phyloP scores from a whole-genome alignment of 2,113 vertebrate species.

The Crotalus horridus region DNA sequence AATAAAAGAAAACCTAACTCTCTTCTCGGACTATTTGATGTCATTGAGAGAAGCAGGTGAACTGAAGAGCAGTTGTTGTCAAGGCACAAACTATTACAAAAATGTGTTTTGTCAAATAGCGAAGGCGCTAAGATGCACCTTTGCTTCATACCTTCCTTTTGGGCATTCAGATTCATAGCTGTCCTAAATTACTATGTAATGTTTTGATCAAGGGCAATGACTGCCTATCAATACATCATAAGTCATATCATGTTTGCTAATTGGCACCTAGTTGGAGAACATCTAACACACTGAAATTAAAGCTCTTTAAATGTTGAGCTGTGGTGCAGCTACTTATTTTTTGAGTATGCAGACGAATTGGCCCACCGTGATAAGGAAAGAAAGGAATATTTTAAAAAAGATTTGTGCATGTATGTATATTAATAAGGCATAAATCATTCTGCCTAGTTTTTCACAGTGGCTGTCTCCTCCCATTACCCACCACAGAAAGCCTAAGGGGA shows the following conservation, averaged over 20 bases:
- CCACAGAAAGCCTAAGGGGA: not conserved
- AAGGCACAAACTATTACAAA: not conserved
- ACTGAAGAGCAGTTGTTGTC: not conserved
- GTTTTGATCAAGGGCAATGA: not conserved
- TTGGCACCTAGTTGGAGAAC: not conserved
- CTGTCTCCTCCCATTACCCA: not conserved
- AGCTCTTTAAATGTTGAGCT: not conserved
- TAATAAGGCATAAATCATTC: slow-evolving; percentile 13
- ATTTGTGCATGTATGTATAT: not conserved
- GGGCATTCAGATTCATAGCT: not conserved
- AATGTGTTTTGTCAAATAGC: not conserved
- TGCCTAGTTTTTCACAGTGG: not conserved
- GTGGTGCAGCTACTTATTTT: not conserved
- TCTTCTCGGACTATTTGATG: not conserved
- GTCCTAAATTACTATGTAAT: not conserved
- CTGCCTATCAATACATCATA: not conserved
- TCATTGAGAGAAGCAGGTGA: not conserved
- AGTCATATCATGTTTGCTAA: not conserved
- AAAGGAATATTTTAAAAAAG: not conserved
- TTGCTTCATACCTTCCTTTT: not conserved
- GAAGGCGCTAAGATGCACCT: not conserved
- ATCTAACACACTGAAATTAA: not conserved
- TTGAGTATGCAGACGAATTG: not conserved
- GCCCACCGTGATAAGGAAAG: not conserved
- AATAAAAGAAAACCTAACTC: not conserved